Base-by-base conservation (phyloP, 2,797 vertebrate species). In the Sparidentex hasta region DNA sequence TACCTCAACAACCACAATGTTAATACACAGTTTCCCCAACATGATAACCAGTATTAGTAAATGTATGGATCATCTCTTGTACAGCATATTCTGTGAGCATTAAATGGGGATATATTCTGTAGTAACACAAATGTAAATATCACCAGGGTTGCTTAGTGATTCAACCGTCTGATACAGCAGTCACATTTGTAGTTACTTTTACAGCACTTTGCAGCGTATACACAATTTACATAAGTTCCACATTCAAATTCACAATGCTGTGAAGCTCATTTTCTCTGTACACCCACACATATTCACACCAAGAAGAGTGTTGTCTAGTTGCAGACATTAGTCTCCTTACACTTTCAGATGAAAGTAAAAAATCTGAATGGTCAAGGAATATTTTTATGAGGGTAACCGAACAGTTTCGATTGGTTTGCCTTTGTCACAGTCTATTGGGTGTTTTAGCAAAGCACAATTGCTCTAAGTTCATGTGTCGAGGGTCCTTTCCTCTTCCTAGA, bases 201-300 rank as follows among this genome's bases (percentile, higher is more conserved):
- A 48, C 25, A 55, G 50, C 48, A 50, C 16, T 64, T 69, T 17
- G 29, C 38, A 29, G 20, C 44, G 5, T 29, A 44, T 62, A 51
- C 3, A 72, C 20, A 18, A 33, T 70, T 61, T 46, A 21, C 57
- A 18, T 59, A 21, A 51, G 43, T 63, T 67, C 54, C 54, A 74
- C 54, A 63, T 71, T 56, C 20, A 51, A 73, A 23, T 75, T 72
- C 29, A 62, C 16, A 44, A 41, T 62, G 48, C 50, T 44, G 41
- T 17, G 16, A 54, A 51, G 71, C 71, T 74, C 8, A 50, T 50
- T 68, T 77, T 81, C 64, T 64, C 54, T 44, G 23, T 16, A 67
- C 50, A 13, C 64, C 48, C 41, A 71, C 73, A 50, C 46, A 21
- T 33, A 71, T 76, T 74, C 54, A 75, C 38, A 80, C 54, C 73